Base-by-base conservation (phyloP, 2,113 vertebrate species). In the western clawed frog (Xenopus tropicalis) region DNA sequence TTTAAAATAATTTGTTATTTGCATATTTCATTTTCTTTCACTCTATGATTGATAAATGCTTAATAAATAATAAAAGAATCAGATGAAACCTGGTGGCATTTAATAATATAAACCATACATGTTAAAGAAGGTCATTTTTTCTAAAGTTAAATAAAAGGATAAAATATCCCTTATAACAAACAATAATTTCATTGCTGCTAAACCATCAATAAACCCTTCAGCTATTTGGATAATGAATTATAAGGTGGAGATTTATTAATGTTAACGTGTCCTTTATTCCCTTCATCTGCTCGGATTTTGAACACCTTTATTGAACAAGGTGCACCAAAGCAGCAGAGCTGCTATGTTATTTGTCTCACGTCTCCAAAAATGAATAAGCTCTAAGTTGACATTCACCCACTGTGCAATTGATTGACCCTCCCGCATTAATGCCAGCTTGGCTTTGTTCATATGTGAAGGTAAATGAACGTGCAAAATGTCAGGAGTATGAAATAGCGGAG, bases 381-480 rank as follows among this genome's bases (percentile, higher is more conserved):
- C 73, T 76, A 68, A 61, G 73, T 63, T 76, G 73, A 76, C 73
- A 76, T 76, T 76, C 73, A 76, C 66, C 66, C 66, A 76, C 65
- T 74, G 72, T 69, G 66, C 58, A 76, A 76, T 69, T 69, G 66
- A 76, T 69, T 76, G 73, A 69, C 73, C 73, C 73, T 76, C 66
- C 61, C 12, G 58, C 73, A 76, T 69, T 76, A 75, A 69, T 69
- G 59, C 66, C 73, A 69, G 66, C 66, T 69, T 76, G 73, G 73
- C 73, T 76, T 69, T 76, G 66, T 76, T 76, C 66, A 59, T 76
- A 69, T 76, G 58, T 76, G 73, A 76, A 69, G 66, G 66, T 76
- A 76, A 76, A 76, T 76, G 73, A 76, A 76, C 58, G 73, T 54
- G 48, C 48, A 64, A 69, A 76, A 76, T 76, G 73, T 76, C 73